Evolutionary conservation across 2,797 vertebrate genomes (phyloP).

Genomic region (Erethizon dorsatum): DNA sequence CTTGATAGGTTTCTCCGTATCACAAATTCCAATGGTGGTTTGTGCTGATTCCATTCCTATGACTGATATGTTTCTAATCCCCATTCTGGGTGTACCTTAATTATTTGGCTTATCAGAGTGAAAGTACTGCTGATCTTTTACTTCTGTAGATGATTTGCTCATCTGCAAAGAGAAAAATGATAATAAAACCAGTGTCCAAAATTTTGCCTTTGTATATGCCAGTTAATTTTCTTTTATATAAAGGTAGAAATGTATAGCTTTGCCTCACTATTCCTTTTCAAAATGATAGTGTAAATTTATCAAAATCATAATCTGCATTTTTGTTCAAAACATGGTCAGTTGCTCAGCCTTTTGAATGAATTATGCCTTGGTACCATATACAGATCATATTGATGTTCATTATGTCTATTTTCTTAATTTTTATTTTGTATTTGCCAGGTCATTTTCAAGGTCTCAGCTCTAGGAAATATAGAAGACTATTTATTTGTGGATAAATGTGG

Average conservation of each 20-base stretch:
- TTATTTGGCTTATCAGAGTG: not conserved
- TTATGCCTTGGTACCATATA: not conserved
- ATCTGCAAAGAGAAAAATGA: slow-evolving; percentile 42
- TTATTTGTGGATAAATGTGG: slow-evolving; percentile 68
- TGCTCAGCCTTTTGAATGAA: not conserved
- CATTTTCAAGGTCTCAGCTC: slow-evolving; percentile 56
- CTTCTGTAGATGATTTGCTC: slow-evolving; percentile 47
- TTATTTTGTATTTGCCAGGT: slow-evolving; percentile 51
- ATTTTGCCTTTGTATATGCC: slow-evolving; percentile 30
- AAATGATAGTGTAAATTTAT: slow-evolving; percentile 48
- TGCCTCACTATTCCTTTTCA: slow-evolving; percentile 21
- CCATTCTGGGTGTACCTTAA: not conserved
- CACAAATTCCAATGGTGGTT: not conserved
- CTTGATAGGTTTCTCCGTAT: slow-evolving; percentile 9
- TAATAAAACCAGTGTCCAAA: slow-evolving; percentile 42
- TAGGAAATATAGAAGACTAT: slow-evolving; percentile 60
- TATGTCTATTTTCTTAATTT: slow-evolving; percentile 43
- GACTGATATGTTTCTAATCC: not conserved
- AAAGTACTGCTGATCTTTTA: slow-evolving; percentile 38
- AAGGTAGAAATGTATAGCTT: slow-evolving; percentile 42
- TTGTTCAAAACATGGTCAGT: not conserved
- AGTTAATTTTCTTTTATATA: slow-evolving; percentile 37
- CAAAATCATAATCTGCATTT: slow-evolving; percentile 56
- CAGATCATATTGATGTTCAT: not conserved
- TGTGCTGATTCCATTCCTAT: not conserved